Conservation (phyloP, 2,888 invertebrate genomes). For the Mesochorus sp. region DNA sequence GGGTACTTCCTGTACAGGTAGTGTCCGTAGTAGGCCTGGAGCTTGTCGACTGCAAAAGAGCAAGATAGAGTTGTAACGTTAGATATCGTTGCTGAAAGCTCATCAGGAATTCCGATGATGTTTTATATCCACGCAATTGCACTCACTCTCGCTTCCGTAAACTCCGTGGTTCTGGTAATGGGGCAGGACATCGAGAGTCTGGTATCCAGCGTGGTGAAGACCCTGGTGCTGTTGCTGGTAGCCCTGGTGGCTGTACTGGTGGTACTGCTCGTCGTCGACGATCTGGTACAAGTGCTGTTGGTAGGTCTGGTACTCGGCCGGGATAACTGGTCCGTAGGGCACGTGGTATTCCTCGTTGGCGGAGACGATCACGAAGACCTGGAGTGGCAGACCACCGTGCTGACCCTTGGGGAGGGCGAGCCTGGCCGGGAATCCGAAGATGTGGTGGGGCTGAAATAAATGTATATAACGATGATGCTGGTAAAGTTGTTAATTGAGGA, state of each 20-base stretch:
- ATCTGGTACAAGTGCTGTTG: conserved; percentile 73
- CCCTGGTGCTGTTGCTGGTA: conserved; percentile 54
- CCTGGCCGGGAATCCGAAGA: conserved; percentile 85
- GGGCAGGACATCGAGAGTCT: conserved; percentile 73
- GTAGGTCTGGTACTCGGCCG: conserved; percentile 74
- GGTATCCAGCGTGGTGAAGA: conserved; percentile 64
- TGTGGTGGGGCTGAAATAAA: conserved; percentile 81
- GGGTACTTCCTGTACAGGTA: conserved; percentile 73
- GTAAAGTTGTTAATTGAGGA: neutral
- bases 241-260: conserved; percentile 60
- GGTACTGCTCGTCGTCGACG: conserved; percentile 71
- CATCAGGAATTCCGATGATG: neutral
- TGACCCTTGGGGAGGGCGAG: conserved; percentile 87
- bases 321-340: conserved; percentile 82
- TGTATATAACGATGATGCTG: neutral
- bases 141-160: conserved; percentile 58
- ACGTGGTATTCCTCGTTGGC: conserved; percentile 82
- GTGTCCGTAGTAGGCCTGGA: conserved; percentile 68
- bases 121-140: neutral
- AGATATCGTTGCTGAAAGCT: too few species aligned
- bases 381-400: conserved; percentile 85
- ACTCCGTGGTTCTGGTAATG: conserved; percentile 63
- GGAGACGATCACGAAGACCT: conserved; percentile 85
- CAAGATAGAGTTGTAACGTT: neutral
- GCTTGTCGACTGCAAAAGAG: conserved; percentile 66